Evolutionary conservation across 1,140 invertebrate genomes (phyloP), one percentile per base, ranked within the genome.

Genomic region (Nasonia longicornis): DNA sequence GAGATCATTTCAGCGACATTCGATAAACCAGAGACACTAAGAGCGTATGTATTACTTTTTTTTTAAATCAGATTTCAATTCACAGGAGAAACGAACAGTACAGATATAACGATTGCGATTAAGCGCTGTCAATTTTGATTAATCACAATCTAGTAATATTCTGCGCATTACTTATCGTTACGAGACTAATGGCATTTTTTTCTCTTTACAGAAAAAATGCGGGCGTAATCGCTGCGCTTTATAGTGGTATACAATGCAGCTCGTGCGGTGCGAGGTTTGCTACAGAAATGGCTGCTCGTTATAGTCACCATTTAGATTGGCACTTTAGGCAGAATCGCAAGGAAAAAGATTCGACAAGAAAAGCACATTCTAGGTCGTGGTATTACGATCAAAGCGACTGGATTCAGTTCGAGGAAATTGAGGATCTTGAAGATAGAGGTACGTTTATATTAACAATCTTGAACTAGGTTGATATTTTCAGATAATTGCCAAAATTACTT

Each of bases 281-380:
- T 14, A 94, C 96, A 0, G 95, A 97, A 87, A 94, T 96, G 86
- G 97, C 96, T 0, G 95, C 96, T 52, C 94, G 95, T 72, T 96
- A 99, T 88, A 96, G 96, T 83, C 96, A 97, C 87, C 98, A 99
- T 91, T 92, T 99, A 31, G 97, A 99, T 90, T 99, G 98, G 98
- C 98, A 99, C 91, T 99, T 99, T 91, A 91, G 97, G 12, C 96
- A 97, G 89, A 99, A 99, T 90, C 91, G 97, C 10, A 92, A 95
- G 58, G 97, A 97, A 85, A 94, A 96, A 78, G 96, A 97, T 85
- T 95, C 95, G 0, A 94, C 95, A 0, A 93, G 95, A 31, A 95
- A 96, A 70, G 95, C 96, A 0, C 95, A 96, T 83, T 95, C 95
- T n/a, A 91, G 97, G 6, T 93, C 94, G 73, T 98, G 97, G 96